phyloP scores from a whole-genome alignment of 2,888 invertebrate genomes.

The Phania funesta region DNA sequence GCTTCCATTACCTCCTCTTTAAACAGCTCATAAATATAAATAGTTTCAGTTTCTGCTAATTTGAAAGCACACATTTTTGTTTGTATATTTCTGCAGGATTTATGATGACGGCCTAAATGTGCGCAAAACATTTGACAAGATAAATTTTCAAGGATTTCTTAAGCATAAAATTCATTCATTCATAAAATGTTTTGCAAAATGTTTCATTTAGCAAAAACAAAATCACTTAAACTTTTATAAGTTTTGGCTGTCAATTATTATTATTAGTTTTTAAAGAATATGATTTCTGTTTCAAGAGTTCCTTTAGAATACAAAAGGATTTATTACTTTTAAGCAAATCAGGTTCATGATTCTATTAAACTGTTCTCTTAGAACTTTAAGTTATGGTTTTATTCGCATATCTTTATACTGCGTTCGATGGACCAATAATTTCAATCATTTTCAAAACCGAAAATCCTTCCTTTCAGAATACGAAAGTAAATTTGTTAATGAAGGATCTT shows the following conservation, averaged over 20 bases:
- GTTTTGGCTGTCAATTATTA: slow-evolving; percentile 34
- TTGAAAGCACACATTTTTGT: slow-evolving; percentile 5
- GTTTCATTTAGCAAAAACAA: slow-evolving; percentile 22
- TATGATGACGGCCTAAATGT: slow-evolving; percentile 22
- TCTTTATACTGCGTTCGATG: too few species aligned
- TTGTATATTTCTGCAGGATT: slow-evolving; percentile 5
- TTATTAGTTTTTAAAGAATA: slow-evolving; percentile 17
- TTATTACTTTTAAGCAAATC: too few species aligned
- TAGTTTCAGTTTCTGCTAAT: slow-evolving; percentile 25
- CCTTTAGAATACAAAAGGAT: too few species aligned
- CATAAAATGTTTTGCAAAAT: slow-evolving; percentile 16
- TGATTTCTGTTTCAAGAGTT: not conserved
- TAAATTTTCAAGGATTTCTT: slow-evolving; percentile 18
- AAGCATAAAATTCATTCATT: slow-evolving; percentile 2
- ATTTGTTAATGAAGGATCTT: too few species aligned
- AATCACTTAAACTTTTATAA: slow-evolving; percentile 51
- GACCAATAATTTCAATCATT: too few species aligned
- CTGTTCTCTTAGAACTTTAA: too few species aligned
- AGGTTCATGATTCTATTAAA: too few species aligned
- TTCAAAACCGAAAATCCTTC: too few species aligned
- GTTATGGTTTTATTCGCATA: too few species aligned
- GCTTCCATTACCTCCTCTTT: slow-evolving; percentile 42
- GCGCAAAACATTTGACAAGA: slow-evolving; percentile 1
- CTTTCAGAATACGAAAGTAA: too few species aligned
- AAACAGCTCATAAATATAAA: slow-evolving; percentile 46